Conservation (phyloP, 2,888 invertebrate genomes). For the Andrena bucephala region DNA sequence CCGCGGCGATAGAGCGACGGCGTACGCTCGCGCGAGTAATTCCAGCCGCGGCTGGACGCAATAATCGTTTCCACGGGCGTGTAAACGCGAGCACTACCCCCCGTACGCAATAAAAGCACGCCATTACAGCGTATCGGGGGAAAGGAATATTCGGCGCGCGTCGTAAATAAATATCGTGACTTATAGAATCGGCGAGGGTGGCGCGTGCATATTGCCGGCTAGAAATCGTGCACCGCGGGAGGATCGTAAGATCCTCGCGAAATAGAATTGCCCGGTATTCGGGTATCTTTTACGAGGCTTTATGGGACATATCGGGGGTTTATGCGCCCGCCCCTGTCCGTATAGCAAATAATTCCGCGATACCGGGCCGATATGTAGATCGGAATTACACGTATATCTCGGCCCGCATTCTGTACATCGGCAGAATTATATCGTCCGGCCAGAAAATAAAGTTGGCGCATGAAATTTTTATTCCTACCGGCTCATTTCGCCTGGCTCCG, state of each 20-base stretch:
- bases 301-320: conserved; percentile 54
- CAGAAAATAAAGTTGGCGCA: conserved; percentile 54
- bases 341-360: conserved; percentile 62
- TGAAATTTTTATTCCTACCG: conserved; percentile 61
- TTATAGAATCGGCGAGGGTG: not conserved
- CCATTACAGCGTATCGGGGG: not conserved
- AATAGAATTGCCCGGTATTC: conserved; percentile 49
- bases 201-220: conserved; percentile 13
- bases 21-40: conserved; percentile 4
- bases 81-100: not conserved
- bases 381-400: conserved; percentile 38
- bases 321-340: conserved; percentile 49
- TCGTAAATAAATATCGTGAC: conserved; percentile 48
- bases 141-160: conserved; percentile 3
- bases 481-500: conserved; percentile 20
- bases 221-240: conserved; percentile 39
- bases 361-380: conserved; percentile 32
- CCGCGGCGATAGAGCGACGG: not conserved
- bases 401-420: conserved; percentile 24
- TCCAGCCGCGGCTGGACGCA: not conserved
- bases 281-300: conserved; percentile 54
- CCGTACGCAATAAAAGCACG: not conserved
- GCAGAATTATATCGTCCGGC: conserved; percentile 43
- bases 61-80: conserved; percentile 12
- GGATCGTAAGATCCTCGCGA: conserved; percentile 46